Conservation (phyloP, 2,113 vertebrate species). For the Aix galericulata region DNA sequence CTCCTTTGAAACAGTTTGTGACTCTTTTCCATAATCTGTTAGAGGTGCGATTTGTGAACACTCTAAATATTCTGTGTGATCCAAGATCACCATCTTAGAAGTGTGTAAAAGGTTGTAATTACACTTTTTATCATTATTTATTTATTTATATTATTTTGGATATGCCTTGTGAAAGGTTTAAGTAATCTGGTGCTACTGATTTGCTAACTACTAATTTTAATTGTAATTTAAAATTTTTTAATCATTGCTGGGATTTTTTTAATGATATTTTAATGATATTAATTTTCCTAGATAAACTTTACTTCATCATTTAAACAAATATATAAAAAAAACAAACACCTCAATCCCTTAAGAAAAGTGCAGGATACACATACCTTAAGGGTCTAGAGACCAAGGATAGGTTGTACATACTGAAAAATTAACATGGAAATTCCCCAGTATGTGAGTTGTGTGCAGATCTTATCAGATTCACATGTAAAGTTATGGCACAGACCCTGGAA, state of each 20-base stretch:
- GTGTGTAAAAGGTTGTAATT: neutral
- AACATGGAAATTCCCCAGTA: neutral
- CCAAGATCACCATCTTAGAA: neutral
- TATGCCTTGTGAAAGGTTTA: neutral
- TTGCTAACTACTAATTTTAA: neutral
- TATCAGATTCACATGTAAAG: neutral
- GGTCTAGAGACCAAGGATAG: neutral
- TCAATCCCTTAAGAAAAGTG: neutral
- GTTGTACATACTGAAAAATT: neutral
- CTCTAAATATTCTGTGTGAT: neutral
- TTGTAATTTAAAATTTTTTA: neutral
- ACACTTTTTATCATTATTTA: neutral
- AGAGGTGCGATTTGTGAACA: neutral
- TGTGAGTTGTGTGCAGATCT: neutral
- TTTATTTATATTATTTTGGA: neutral
- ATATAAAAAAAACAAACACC: neutral
- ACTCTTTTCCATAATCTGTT: neutral
- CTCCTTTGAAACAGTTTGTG: neutral
- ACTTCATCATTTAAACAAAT: neutral
- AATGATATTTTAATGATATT: too few relatives aligned
- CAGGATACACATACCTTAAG: neutral
- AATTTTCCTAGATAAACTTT: neutral
- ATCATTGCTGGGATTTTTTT: fast-evolving
- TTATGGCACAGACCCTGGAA: neutral
- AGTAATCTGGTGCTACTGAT: neutral